Evolutionary conservation across 2,888 invertebrate genomes (phyloP), one percentile per base, ranked within the genome.

Genomic region (Philereme transversata): DNA sequence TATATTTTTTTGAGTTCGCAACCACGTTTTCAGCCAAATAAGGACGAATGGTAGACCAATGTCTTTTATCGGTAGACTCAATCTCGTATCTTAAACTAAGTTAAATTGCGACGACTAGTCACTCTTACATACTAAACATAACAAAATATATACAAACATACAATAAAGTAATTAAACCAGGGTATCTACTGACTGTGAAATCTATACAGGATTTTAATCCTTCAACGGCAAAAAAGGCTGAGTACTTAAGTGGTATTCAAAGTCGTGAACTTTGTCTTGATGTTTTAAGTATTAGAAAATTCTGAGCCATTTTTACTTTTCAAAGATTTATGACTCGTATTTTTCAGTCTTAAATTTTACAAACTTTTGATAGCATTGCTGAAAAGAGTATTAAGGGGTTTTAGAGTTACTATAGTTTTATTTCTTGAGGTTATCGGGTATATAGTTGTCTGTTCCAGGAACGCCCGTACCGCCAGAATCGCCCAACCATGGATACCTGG

Each of bases 401-500:
- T 64, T 2, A 61, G 68, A 41, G 67, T 60, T 65, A 66, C 66
- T 69, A 67, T 54, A 58, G 50, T 54, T 45, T 36, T 59, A 62
- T 45, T 84, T 86, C 69, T 82, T 91, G 52, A 93, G 87, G 75
- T 94, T 95, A 78, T 96, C 96, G 51, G 96, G 96, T 83, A 95
- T 94, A 81, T 97, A 97, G 84, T 96, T 96, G 81, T 97, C 97
- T 71, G 94, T 95, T 49, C 96, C 96, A 38, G 95, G 93, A 68
- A 96, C 94, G 8, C 97, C 97, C 34, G 96, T 95, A 57, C 97
- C 97, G 72, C 95, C 96, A 3, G 97, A 95, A 86, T 97, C 97
- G 35, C 97, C 97, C 67, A 97, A 84, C 98, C 98, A 98, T 4
- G 98, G 98, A 87, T 96, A 95, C 74, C 94, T 95, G 78, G n/a